A percentile compares a stretch with the other conserved stretches of the same genome.
Conservation (phyloP, 2,888 invertebrate species). For the Pterostichus madidus region DNA sequence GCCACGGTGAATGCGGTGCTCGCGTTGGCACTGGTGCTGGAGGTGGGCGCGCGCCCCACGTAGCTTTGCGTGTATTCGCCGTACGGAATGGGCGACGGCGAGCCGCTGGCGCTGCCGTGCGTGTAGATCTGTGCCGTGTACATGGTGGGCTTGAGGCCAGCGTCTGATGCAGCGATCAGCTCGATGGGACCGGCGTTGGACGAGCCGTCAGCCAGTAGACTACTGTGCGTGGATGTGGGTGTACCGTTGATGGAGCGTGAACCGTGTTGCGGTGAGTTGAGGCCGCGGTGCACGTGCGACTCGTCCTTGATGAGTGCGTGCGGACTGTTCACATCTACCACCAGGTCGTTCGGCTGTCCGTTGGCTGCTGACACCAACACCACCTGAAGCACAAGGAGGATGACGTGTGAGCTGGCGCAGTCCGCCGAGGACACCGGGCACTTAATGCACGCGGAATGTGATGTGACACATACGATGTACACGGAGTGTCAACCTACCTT, state of each 20-base stretch:
- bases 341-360: constrained; percentile 75
- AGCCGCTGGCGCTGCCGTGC: constrained; percentile 78
- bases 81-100: constrained; percentile 84
- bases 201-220: constrained; percentile 81
- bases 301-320: constrained; percentile 80
- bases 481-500: constrained; percentile 77
- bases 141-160: constrained; percentile 80
- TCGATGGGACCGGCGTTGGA: constrained; percentile 77
- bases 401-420: constrained; percentile 18
- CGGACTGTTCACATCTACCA: constrained; percentile 78
- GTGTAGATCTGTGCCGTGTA: constrained; percentile 85
- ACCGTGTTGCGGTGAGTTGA: constrained; percentile 83
- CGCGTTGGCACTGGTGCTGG: constrained; percentile 75
- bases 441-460: constrained; percentile 43
- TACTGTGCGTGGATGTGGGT: constrained; percentile 83
- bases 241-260: constrained; percentile 84
- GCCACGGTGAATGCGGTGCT: constrained; percentile 81
- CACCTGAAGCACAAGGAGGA: constrained; percentile 72
- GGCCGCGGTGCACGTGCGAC: constrained; percentile 81
- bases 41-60: constrained; percentile 74
- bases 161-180: constrained; percentile 76
- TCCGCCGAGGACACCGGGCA: constrained; percentile 47
- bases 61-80: constrained; percentile 74
- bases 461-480: constrained; percentile 1
- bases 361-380: constrained; percentile 77